phyloP scores from a whole-genome alignment of 2,113 vertebrate species.

The Hypanus sabinus region DNA sequence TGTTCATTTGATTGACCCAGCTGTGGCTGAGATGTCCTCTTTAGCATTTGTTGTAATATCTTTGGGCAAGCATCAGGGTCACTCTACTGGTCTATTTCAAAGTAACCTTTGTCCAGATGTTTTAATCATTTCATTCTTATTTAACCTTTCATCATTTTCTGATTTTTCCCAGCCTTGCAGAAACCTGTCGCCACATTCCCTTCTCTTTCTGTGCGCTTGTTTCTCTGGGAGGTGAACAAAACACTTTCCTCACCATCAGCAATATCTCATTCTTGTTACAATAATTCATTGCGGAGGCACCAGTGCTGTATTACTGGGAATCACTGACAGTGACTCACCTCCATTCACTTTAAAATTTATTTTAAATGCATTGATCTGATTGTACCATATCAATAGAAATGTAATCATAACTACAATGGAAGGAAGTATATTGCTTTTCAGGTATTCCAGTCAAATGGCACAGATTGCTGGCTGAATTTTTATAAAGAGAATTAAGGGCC shows the following conservation, averaged over 20 bases:
- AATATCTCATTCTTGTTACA: neutral
- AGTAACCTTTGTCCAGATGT: neutral
- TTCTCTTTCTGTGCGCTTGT: neutral
- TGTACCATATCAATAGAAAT: slow-evolving; percentile 14
- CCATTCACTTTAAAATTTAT: slow-evolving; percentile 22
- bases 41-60: neutral
- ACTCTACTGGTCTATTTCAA: neutral
- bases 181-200: neutral
- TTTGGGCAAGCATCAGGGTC: neutral
- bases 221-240: neutral
- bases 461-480: slow-evolving; percentile 24
- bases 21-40: too few relatives aligned
- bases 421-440: neutral
- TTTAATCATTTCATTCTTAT: neutral
- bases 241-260: neutral
- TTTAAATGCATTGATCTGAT: slow-evolving; percentile 23
- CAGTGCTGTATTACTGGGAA: neutral
- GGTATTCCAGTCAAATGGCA: slow-evolving; percentile 16
- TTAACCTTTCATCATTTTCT: neutral
- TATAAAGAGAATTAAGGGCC: slow-evolving; percentile 16
- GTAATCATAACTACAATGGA: neutral
- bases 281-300: neutral
- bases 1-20: too few relatives aligned
- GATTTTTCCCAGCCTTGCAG: neutral
- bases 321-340: neutral